Conservation (phyloP, 1,140 invertebrate genomes). For the Psilanteris sp. region DNA sequence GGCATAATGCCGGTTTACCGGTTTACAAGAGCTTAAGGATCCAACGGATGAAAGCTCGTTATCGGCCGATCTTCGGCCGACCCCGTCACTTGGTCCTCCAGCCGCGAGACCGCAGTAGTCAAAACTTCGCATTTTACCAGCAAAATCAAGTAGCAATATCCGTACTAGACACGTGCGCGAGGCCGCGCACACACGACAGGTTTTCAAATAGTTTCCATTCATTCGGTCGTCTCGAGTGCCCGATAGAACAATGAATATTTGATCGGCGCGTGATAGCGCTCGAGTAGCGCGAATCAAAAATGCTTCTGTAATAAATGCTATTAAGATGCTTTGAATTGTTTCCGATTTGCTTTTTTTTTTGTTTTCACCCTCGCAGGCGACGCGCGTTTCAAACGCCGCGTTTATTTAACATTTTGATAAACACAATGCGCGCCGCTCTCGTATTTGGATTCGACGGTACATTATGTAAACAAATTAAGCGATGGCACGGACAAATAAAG, state of each 20-base stretch:
- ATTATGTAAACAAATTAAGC: conserved; percentile 52
- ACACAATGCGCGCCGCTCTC: conserved; percentile 16
- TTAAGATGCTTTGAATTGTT: conserved; percentile 56
- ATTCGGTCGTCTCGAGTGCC: conserved; percentile 55
- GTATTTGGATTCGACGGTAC: conserved; percentile 30
- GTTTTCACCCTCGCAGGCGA: conserved; percentile 31
- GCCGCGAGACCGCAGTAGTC: conserved; percentile 35
- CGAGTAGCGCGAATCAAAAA: conserved; percentile 49
- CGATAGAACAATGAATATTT: conserved; percentile 56
- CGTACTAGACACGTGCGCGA: conserved; percentile 72
- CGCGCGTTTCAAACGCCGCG: conserved; percentile 27
- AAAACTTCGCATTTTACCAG: conserved; percentile 53
- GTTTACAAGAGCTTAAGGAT: not conserved
- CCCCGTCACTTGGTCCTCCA: conserved; percentile 17
- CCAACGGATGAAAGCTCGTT: not conserved
- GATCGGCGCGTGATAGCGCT: conserved; percentile 54
- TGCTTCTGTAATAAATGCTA: conserved; percentile 62
- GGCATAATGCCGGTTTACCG: no score
- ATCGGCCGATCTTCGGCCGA: conserved; percentile 10
- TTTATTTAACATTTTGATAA: conserved; percentile 57
- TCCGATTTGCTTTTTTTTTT: no score
- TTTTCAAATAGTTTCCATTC: conserved; percentile 57
- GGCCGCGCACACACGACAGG: conserved; percentile 50
- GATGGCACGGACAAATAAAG: conserved; percentile 30
- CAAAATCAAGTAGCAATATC: conserved; percentile 73